A percentile compares a stretch with the other conserved stretches of the same genome.
phyloP scores from a whole-genome alignment of 2,888 invertebrate genomes.

The Chalcosyrphus nemorum region DNA sequence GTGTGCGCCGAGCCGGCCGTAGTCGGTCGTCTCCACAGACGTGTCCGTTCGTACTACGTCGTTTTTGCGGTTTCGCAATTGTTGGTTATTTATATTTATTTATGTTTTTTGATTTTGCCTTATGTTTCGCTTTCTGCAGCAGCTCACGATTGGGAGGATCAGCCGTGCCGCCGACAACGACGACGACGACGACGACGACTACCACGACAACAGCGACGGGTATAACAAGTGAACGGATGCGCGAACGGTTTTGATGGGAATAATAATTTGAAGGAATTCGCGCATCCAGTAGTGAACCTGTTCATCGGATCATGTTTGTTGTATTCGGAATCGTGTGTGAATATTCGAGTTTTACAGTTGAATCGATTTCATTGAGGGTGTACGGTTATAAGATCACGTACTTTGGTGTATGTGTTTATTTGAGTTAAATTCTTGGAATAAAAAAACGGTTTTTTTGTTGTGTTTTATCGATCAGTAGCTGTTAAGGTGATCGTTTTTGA shows the following conservation, averaged over 20 bases:
- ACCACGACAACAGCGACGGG: neutral
- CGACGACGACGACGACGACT: neutral
- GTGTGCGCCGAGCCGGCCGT: neutral
- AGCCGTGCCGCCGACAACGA: neutral
- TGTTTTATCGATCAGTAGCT: neutral
- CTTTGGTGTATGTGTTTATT: neutral
- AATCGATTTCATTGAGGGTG: slow-evolving; percentile 50
- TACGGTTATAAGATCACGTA: slow-evolving; percentile 49
- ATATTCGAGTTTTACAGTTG: slow-evolving; percentile 44
- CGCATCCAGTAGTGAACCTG: slow-evolving; percentile 47
- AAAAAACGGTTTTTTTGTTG: neutral
- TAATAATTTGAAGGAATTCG: slow-evolving; percentile 58
- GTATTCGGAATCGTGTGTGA: slow-evolving; percentile 38
- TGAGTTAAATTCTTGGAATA: neutral
- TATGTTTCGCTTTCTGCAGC: slow-evolving; percentile 22
- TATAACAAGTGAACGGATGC: slow-evolving; percentile 45
- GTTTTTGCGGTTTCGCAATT: slow-evolving; percentile 6
- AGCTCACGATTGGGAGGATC: neutral
- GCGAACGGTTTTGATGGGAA: slow-evolving; percentile 48
- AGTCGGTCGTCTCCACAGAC: no score
- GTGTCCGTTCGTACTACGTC: neutral
- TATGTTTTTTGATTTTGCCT: neutral
- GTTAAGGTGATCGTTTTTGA: neutral
- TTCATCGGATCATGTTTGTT: slow-evolving; percentile 55
- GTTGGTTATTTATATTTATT: slow-evolving; percentile 28